A percentile compares a stretch with the other conserved stretches of the same genome.
These are phyloP conservation scores for Pocota personata DNA, from an alignment of 2,888 invertebrate species.

Conservation along the genomic window DNA sequence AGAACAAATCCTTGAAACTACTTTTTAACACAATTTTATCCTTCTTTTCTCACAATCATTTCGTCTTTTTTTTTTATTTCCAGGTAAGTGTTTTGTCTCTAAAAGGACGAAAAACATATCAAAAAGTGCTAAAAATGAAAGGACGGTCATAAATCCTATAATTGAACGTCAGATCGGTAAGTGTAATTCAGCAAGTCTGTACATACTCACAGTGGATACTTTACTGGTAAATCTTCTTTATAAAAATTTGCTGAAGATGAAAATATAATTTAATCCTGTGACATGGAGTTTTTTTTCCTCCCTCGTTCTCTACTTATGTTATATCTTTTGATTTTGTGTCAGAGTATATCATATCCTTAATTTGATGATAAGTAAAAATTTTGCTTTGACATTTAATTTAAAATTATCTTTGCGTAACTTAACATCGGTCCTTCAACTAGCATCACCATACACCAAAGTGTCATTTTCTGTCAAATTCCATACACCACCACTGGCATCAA, in stretches of 20 bases:
- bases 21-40: conserved; percentile 34
- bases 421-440: background rate
- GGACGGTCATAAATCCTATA: conserved; percentile 55
- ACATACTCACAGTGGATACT: background rate
- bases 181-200: conserved; percentile 16
- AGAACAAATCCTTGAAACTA: conserved; percentile 49
- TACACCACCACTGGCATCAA: background rate
- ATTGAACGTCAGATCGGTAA: conserved; percentile 56
- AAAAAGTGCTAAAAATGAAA: conserved; percentile 36
- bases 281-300: background rate
- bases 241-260: conserved; percentile 30
- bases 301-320: background rate
- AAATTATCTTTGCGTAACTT: conserved; percentile 41
- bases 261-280: conserved; percentile 45
- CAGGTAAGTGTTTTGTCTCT: conserved; percentile 42
- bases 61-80: conserved; percentile 5
- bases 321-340: conserved; percentile 30
- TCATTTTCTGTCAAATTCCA: conserved; percentile 5
- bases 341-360: conserved; percentile 7
- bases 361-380: conserved; percentile 12
- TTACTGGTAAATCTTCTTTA: conserved; percentile 1
- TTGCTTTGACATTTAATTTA: conserved; percentile 48
- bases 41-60: background rate
- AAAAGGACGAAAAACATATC: background rate
- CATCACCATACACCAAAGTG: conserved; percentile 8